Conservation (phyloP, 2,888 invertebrate species). For the Xestia c-nigrum region DNA sequence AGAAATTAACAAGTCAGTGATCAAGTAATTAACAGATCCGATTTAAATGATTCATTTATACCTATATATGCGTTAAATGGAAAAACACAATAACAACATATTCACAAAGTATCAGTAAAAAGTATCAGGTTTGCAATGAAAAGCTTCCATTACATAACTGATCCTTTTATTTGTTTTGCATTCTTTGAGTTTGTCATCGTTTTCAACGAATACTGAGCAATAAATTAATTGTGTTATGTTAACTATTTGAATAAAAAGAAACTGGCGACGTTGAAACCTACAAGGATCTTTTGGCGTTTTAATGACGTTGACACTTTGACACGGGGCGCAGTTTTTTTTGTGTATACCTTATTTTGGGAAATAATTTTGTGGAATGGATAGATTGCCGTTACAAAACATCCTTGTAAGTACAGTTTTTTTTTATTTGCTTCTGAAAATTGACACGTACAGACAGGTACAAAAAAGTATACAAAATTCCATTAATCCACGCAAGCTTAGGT, state of each 20-base stretch:
- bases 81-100: slow-evolving; percentile 42
- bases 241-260: neutral
- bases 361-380: neutral
- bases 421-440: neutral
- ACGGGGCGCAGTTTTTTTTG: neutral
- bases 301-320: neutral
- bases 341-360: neutral
- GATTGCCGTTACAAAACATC: neutral
- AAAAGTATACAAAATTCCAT: neutral
- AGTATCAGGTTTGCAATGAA: slow-evolving; percentile 3
- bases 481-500: neutral
- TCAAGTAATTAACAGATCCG: slow-evolving; percentile 53
- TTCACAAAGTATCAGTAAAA: slow-evolving; percentile 32
- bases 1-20: slow-evolving; percentile 39
- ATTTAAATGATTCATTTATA: slow-evolving; percentile 48
- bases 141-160: slow-evolving; percentile 17
- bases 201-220: slow-evolving; percentile 13
- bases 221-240: neutral
- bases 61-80: slow-evolving; percentile 25
- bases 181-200: slow-evolving; percentile 23
- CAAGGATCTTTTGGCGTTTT: neutral
- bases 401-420: neutral
- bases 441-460: neutral
- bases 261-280: neutral
- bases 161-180: slow-evolving; percentile 22